These are phyloP conservation scores for Pocillopora grandis DNA, from an alignment of 92 coral and sea anemone species.

Conservation along the genomic window DNA sequence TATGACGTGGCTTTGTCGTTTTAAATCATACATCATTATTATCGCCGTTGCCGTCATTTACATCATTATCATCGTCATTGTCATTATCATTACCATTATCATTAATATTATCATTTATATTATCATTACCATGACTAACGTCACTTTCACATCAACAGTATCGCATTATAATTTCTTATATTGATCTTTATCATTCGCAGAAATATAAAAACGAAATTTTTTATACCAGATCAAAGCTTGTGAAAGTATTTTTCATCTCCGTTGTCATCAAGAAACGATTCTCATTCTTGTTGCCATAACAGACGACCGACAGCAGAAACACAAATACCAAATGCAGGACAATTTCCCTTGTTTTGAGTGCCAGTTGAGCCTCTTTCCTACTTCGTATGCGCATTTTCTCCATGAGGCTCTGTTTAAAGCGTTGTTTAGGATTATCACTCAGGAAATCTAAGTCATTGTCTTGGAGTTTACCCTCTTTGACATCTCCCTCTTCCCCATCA, in stretches of 20 bases:
- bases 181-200: background rate
- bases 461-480: background rate
- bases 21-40: no score
- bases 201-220: background rate
- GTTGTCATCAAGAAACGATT: conserved; percentile 35
- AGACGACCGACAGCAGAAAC: conserved; percentile 37
- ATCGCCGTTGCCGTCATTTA: no score
- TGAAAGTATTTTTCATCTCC: conserved; percentile 19
- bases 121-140: background rate
- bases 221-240: conserved; percentile 36
- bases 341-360: conserved; percentile 18
- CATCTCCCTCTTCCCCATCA: background rate
- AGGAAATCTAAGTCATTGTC: conserved; percentile 9
- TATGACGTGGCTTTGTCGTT: no score
- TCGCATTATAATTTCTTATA: background rate
- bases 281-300: conserved; percentile 40
- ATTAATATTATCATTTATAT: no score
- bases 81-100: no score
- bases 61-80: no score
- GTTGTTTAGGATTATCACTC: conserved; percentile 34
- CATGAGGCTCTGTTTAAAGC: conserved; percentile 5
- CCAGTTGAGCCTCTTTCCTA: conserved; percentile 26
- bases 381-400: conserved; percentile 20
- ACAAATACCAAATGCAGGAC: conserved; percentile 13
- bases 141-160: background rate